Evolutionary conservation across 2,113 vertebrate genomes (phyloP), one percentile per base, ranked within the genome.

Genomic region (Cervus canadensis): DNA sequence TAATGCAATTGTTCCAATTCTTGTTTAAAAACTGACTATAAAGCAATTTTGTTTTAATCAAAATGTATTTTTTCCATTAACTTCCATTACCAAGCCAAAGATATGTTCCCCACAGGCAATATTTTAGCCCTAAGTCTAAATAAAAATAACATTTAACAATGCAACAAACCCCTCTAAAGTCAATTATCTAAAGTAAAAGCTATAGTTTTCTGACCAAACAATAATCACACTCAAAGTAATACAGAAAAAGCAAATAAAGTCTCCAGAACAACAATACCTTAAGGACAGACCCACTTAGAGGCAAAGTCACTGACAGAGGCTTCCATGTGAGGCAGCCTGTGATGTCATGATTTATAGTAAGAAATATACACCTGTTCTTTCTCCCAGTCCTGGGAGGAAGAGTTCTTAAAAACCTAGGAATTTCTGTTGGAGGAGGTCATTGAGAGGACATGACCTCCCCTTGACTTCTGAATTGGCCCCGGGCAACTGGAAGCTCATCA

Each of bases 11-110:
- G 82, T 96, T 86, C 56, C 82, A 94, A 93, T 93, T 97, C 60
- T 90, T 96, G 19, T 92, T 36, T 78, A 96, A 96, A 98, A 97
- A 64, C 36, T 81, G 30, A 81, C 74, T 89, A 50, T 88, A 95
- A 97, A 92, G 84, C 93, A 97, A 98, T 98, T 97, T 98, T 97
- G 78, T 95, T 96, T 97, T 96, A 95, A 97, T 97, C 90, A 95
- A 98, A 98, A 96, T 52, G 62, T 97, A 94, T 97, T 97, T 98
- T 98, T 96, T 40, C 94, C 95, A 96, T 62, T 89, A 87, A 90
- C 89, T 94, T 91, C 59, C 64, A 95, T 98, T 97, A 97, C n/a
- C 78, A 98, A 97, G 43, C 67, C 67, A 96, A 96, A 95, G 48
- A 97, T 91, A 40, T 92, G 6, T 94, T 95, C 54, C 87, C 59